Percentiles rank a stretch among this genome's conserved stretches.
phyloP scores from a whole-genome alignment of 2,797 vertebrate genomes.

The Eidolon dupreanum region DNA sequence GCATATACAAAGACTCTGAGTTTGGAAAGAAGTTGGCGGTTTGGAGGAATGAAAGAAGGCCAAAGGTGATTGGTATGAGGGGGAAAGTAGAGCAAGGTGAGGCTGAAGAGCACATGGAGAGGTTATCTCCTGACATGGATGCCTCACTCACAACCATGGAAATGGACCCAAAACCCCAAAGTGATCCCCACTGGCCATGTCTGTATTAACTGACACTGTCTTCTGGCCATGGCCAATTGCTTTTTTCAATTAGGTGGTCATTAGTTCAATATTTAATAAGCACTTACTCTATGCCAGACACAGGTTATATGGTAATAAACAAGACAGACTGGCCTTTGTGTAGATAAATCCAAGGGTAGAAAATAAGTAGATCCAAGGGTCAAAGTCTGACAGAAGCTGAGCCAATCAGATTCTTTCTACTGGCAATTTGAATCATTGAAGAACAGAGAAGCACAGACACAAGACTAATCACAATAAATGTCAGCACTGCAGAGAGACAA shows the following conservation, averaged over 20 bases:
- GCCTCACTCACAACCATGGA: neutral
- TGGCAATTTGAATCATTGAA: neutral
- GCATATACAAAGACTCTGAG: neutral
- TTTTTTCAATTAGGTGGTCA: neutral
- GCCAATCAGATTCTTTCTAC: neutral
- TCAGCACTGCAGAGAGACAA: neutral
- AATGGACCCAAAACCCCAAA: neutral
- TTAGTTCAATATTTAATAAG: conserved; percentile 20
- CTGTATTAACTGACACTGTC: neutral
- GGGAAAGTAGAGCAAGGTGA: neutral
- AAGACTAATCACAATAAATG: neutral
- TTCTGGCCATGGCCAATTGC: neutral
- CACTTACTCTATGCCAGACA: neutral
- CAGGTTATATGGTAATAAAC: neutral
- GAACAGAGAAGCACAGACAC: neutral
- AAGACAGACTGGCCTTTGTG: neutral
- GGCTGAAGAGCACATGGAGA: neutral
- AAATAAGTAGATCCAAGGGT: neutral
- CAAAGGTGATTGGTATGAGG: neutral
- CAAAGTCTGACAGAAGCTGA: neutral
- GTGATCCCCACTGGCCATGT: neutral
- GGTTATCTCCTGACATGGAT: neutral
- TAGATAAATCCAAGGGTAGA: neutral
- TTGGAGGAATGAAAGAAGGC: neutral
- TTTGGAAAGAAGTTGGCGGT: neutral